Conservation (phyloP, 2,888 invertebrate species). For the Vandiemenella viatica region DNA sequence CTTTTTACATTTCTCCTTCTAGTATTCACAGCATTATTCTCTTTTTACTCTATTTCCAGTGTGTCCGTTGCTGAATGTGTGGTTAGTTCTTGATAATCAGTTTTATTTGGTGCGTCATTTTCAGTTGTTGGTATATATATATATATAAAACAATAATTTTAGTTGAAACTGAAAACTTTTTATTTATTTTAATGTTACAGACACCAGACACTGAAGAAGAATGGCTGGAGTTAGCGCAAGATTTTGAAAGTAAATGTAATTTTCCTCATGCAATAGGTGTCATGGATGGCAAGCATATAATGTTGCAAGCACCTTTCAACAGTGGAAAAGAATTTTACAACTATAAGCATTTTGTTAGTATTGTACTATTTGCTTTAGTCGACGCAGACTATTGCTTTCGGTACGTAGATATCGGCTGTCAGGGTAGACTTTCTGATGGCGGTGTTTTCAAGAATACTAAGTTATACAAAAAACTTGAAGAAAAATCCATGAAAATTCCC, state of each 20-base stretch:
- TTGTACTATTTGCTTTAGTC: constrained; percentile 19
- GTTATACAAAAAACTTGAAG: too few species aligned
- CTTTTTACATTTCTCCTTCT: too few species aligned
- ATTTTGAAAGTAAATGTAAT: constrained; percentile 20
- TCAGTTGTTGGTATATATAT: too few species aligned
- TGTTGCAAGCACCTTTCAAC: constrained; percentile 18
- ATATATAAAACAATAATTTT: too few species aligned
- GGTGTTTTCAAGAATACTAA: constrained; percentile 15
- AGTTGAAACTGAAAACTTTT: too few species aligned
- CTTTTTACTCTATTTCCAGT: too few species aligned
- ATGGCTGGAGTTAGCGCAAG: constrained; percentile 19
- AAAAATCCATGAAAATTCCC: background rate
- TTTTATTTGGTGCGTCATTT: too few species aligned
- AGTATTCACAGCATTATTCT: too few species aligned
- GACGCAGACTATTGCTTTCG: constrained; percentile 22
- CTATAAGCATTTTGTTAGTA: constrained; percentile 20
- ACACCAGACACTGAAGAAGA: constrained; percentile 16
- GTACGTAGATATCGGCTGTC: constrained; percentile 21
- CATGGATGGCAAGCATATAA: constrained; percentile 20
- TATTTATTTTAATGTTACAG: constrained; percentile 10
- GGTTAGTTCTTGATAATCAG: too few species aligned
- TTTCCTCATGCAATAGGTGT: constrained; percentile 21
- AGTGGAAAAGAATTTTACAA: constrained; percentile 20
- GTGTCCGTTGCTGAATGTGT: too few species aligned
- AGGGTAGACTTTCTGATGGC: constrained; percentile 20